Conservation (phyloP, 2,888 invertebrate genomes). For the Periphyllus acericola region DNA sequence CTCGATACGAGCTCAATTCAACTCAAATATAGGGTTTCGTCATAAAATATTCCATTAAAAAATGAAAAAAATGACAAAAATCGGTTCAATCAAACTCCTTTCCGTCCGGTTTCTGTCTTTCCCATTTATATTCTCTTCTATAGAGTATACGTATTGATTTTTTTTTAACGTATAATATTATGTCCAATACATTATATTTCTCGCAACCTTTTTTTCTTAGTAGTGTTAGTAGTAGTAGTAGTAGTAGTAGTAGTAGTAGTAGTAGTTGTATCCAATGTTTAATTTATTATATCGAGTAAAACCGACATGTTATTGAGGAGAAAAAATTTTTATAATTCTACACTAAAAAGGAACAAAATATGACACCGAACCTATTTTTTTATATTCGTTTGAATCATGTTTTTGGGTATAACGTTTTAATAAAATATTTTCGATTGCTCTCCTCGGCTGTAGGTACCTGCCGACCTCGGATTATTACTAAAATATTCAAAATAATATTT, state of each 20-base stretch:
- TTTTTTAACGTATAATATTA: not conserved
- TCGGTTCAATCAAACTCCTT: not conserved
- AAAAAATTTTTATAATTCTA: conserved; percentile 23
- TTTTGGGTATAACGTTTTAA: conserved; percentile 6
- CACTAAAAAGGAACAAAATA: conserved; percentile 22
- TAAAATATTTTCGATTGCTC: conserved; percentile 36
- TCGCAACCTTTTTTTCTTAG: not conserved
- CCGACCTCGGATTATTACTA: conserved; percentile 11
- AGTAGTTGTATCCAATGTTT: conserved; percentile 1
- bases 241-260: no score
- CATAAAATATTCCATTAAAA: not conserved
- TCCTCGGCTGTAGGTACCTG: not conserved
- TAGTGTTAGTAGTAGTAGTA: not conserved
- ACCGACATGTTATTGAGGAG: not conserved
- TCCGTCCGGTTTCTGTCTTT: not conserved
- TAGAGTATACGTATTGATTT: not conserved
- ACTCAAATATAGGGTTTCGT: not conserved
- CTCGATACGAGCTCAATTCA: not conserved
- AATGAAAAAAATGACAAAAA: not conserved
- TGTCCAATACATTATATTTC: not conserved
- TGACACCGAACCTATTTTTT: conserved; percentile 4
- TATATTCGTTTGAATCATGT: conserved; percentile 13
- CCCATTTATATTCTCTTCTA: not conserved
- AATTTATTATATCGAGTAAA: conserved; percentile 10
- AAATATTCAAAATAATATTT: conserved; percentile 16